These are phyloP conservation scores for Wiebesia pumilae DNA, from an alignment of 1,140 invertebrate genomes.

Conservation along the genomic window DNA sequence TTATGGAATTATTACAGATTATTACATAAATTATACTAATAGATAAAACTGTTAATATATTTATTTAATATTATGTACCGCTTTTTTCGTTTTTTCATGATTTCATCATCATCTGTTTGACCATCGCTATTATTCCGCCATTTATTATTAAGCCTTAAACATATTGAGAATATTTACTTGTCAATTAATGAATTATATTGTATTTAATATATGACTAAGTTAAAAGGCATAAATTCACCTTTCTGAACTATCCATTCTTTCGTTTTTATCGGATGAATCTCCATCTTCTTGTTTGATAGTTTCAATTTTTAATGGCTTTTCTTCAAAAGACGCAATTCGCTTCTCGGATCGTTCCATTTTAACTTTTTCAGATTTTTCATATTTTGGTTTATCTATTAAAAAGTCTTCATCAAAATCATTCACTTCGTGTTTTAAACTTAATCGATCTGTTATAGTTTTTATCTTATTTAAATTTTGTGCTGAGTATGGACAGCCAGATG, in stretches of 20 bases:
- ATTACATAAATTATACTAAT: not conserved
- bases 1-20: not conserved
- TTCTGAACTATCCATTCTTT: slow-evolving; percentile 64
- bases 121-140: slow-evolving; percentile 66
- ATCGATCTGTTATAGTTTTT: slow-evolving; percentile 75
- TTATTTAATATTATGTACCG: slow-evolving; percentile 55
- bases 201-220: not conserved
- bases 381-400: slow-evolving; percentile 61
- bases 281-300: slow-evolving; percentile 69
- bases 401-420: slow-evolving; percentile 69
- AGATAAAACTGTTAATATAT: not conserved
- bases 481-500: slow-evolving; percentile 90
- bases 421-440: slow-evolving; percentile 69
- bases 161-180: slow-evolving; percentile 45
- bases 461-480: slow-evolving; percentile 81
- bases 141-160: slow-evolving; percentile 63
- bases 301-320: slow-evolving; percentile 64
- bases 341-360: slow-evolving; percentile 63
- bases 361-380: slow-evolving; percentile 66
- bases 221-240: slow-evolving; percentile 57
- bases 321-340: slow-evolving; percentile 57
- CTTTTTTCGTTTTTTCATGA: slow-evolving; percentile 67
- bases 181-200: not conserved
- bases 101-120: slow-evolving; percentile 70
- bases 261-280: slow-evolving; percentile 66